Evolutionary conservation across 1,140 invertebrate genomes (phyloP), one percentile per base, ranked within the genome.

Genomic region (Drosophila melanica): DNA sequence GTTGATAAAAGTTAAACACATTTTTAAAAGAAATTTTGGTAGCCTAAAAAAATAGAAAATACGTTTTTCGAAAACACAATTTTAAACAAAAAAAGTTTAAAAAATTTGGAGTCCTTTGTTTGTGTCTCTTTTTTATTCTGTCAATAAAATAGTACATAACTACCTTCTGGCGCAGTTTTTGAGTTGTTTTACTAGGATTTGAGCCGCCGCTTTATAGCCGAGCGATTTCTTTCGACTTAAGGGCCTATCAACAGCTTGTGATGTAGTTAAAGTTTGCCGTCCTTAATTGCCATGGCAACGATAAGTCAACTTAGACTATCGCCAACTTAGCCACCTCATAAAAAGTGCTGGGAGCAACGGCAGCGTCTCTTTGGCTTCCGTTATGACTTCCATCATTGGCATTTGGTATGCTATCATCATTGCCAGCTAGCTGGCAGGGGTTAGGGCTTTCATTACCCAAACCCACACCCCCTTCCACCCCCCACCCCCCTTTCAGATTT

Each of bases 271-370:
- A 77, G 73, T 70, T 59, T 62, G 74, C 53, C 75, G 86, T 85
- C 85, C 85, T 85, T 85, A 85, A 85, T 85, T 85, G 75, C 77
- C 74, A 74, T 71, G 66, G 77, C 81, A 85, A 85, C 75, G 77
- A 85, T 75, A 85, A 85, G 75, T 62, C 70, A 66, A 64, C 44
- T 58, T 58, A 58, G 70, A 84, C 81, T 80, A 79, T 80, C 76
- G 72, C 66, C 64, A 65, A 85, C 77, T 84, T 85, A 70, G 81
- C 64, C 77, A 74, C 60, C 71, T 85, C 77, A 80, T 84, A 81
- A 81, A 86, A 78, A 73, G 69, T 68, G 69, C 77, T 71, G 50
- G 71, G 33, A 55, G 30, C 50, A 50, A 23, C 65, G 59, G 37
- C 66, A 18, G 57, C 74, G 77, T 75, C 79, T 69, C 70, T 73